These are phyloP conservation scores for Sorex maritimensis DNA, from an alignment of 2,797 vertebrate species.

Conservation along the genomic window DNA sequence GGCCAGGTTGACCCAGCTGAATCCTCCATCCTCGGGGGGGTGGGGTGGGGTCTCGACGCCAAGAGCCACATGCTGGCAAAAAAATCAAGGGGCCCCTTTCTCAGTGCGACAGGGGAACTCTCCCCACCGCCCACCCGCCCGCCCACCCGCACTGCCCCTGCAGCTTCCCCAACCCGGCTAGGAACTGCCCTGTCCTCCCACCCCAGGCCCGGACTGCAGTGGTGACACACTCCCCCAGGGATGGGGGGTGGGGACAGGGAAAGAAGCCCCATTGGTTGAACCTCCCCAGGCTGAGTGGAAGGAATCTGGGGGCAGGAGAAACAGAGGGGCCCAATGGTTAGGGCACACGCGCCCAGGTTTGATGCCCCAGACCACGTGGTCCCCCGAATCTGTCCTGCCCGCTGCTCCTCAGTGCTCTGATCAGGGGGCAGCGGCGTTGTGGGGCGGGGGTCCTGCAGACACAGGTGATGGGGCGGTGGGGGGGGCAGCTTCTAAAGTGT, in stretches of 20 bases:
- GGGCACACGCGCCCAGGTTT: too few relatives aligned
- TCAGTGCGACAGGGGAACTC: too few relatives aligned
- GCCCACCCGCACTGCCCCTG: accelerated
- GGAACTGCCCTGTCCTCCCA: accelerated
- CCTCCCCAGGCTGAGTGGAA: background rate
- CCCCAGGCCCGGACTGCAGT: accelerated
- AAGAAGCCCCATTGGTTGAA: background rate
- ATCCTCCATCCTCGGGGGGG: background rate
- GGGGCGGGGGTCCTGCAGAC: too few relatives aligned
- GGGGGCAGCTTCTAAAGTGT: too few relatives aligned
- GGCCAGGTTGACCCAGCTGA: background rate
- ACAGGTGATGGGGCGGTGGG: too few relatives aligned
- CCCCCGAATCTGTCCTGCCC: too few relatives aligned
- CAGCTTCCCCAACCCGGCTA: accelerated
- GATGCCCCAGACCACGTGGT: too few relatives aligned
- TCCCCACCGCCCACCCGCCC: accelerated
- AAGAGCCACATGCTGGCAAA: background rate
- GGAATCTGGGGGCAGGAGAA: background rate
- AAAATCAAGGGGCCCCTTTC: background rate
- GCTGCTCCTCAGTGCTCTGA: too few relatives aligned
- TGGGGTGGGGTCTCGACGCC: background rate
- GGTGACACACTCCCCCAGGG: background rate
- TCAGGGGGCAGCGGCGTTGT: too few relatives aligned
- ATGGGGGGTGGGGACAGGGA: background rate
- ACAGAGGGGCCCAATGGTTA: too few relatives aligned